phyloP scores from a whole-genome alignment of 2,797 vertebrate genomes.

The Melanotaenia maccullochi region DNA sequence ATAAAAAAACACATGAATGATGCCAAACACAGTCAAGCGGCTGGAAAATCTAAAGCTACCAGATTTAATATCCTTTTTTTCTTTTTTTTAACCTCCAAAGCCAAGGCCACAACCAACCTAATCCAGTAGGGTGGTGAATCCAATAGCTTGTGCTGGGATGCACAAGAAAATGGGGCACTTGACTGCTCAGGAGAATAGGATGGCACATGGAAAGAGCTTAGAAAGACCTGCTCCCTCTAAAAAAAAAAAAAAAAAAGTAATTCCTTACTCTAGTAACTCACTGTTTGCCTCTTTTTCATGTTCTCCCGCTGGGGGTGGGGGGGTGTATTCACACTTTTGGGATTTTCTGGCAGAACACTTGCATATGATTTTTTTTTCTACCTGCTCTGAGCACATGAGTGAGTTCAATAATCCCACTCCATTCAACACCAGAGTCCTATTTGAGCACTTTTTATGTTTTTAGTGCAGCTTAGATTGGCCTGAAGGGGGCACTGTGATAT shows the following conservation, averaged over 20 bases:
- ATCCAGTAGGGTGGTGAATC: slow-evolving; percentile 17
- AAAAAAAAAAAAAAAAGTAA: slow-evolving; percentile 10
- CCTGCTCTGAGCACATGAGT: background rate
- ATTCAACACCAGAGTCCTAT: background rate
- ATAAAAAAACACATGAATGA: slow-evolving; percentile 48
- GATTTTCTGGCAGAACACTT: slow-evolving; percentile 8
- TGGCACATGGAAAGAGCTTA: slow-evolving; percentile 48
- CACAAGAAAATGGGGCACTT: slow-evolving; percentile 31
- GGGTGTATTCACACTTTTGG: slow-evolving; percentile 5
- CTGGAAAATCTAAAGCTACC: slow-evolving; percentile 59
- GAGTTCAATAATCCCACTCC: slow-evolving; percentile 9
- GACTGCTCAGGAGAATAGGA: slow-evolving; percentile 29
- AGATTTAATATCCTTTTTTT: slow-evolving; percentile 34
- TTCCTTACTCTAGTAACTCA: slow-evolving; percentile 5
- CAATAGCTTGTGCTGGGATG: slow-evolving; percentile 13
- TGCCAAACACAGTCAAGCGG: slow-evolving; percentile 37
- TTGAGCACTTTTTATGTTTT: background rate
- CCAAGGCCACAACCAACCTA: slow-evolving; percentile 33
- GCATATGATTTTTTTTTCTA: background rate
- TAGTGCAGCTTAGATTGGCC: slow-evolving; percentile 20
- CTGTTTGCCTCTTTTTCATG: slow-evolving; percentile 6
- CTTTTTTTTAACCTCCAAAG: slow-evolving; percentile 17
- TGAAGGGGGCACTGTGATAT: slow-evolving; percentile 69
- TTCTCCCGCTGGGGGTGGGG: background rate
- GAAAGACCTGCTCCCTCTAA: slow-evolving; percentile 13